phyloP scores from a whole-genome alignment of 2,113 vertebrate genomes.

The Nycticebus coucang region DNA sequence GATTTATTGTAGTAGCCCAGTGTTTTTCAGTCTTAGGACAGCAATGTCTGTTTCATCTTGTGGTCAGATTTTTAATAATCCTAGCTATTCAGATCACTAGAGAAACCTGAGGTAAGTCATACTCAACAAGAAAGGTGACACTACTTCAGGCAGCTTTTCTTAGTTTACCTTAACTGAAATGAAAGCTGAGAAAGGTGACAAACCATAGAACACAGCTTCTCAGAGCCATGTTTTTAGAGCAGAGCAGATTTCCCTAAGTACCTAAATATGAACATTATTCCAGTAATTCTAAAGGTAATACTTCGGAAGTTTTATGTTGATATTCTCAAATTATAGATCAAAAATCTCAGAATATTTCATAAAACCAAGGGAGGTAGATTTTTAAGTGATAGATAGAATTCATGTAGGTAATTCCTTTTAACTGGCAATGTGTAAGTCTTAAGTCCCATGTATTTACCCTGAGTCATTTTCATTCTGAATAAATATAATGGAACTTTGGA shows the following conservation, averaged over 20 bases:
- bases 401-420: neutral
- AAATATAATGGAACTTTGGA: neutral
- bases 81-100: neutral
- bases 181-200: neutral
- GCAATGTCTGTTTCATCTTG: neutral
- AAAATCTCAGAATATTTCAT: neutral
- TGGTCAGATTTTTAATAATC: neutral
- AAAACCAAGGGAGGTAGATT: neutral
- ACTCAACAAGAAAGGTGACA: neutral
- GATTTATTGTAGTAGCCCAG: neutral
- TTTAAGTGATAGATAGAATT: neutral
- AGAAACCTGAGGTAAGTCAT: neutral
- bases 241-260: neutral
- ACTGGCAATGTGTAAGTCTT: neutral
- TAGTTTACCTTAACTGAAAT: slow-evolving; percentile 7
- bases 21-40: neutral
- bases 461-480: slow-evolving; percentile 20
- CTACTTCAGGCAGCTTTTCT: slow-evolving; percentile 14
- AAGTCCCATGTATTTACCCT: neutral
- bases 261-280: neutral
- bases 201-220: neutral
- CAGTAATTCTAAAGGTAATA: slow-evolving; percentile 5
- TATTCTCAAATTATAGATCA: neutral
- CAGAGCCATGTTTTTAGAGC: neutral
- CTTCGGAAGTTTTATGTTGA: neutral